phyloP scores from a whole-genome alignment of 2,797 vertebrate genomes.

The Orestias chungarensis region DNA sequence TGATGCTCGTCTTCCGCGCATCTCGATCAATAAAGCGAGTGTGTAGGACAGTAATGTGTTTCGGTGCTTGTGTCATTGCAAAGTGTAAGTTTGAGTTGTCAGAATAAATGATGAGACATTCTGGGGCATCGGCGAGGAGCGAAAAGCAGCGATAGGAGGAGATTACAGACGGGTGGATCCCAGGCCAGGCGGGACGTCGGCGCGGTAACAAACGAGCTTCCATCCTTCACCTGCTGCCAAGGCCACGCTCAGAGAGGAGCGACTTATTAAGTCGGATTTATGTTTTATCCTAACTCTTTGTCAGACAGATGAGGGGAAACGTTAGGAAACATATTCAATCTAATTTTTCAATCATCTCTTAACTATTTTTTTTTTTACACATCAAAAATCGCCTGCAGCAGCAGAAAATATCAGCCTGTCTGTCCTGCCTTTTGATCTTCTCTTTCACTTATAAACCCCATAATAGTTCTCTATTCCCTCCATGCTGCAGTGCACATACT shows the following conservation, averaged over 20 bases:
- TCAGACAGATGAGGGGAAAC: background rate
- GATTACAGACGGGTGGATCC: constrained; percentile 12
- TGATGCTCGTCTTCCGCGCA: background rate
- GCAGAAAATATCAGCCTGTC: background rate
- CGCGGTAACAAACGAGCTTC: constrained; percentile 14
- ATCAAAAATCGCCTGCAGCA: background rate
- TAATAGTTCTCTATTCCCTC: background rate
- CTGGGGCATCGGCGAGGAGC: constrained; percentile 5
- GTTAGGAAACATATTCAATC: background rate
- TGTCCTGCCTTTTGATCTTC: background rate
- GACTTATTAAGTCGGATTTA: constrained; percentile 25
- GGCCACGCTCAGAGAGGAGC: constrained; percentile 21
- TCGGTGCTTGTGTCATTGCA: background rate
- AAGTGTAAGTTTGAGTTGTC: background rate
- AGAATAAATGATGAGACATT: constrained; percentile 24
- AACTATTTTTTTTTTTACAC: background rate
- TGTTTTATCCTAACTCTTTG: constrained; percentile 13
- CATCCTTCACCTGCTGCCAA: constrained; percentile 45
- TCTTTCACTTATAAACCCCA: background rate
- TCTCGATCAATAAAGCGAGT: background rate
- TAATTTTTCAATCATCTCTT: background rate
- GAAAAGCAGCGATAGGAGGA: constrained; percentile 1
- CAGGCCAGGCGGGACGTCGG: constrained; percentile 8
- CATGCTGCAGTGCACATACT: too few relatives aligned
- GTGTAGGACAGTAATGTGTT: background rate